Percentiles rank a stretch among this genome's conserved stretches.
Evolutionary conservation across 2,888 invertebrate genomes (phyloP).

Genomic region (Agriopis marginaria): DNA sequence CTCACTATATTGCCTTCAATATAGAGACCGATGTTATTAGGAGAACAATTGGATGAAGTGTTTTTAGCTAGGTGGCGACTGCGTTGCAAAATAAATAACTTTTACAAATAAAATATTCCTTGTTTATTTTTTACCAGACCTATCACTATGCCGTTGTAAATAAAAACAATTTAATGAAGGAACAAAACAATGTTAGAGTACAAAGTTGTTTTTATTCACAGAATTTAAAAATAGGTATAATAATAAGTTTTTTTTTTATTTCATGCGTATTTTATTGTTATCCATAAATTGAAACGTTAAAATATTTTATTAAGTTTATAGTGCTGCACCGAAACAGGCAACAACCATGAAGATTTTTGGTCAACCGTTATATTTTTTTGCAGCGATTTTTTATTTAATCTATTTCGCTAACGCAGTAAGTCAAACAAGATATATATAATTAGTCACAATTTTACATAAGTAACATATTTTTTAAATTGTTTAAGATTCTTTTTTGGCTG

Average conservation of each 20-base stretch:
- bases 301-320: not conserved
- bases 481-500: conserved; percentile 26
- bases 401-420: conserved; percentile 62
- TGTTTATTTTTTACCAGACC: too few species aligned
- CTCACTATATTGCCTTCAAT: too few species aligned
- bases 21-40: too few species aligned
- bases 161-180: too few species aligned
- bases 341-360: conserved; percentile 31
- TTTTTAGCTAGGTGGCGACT: too few species aligned
- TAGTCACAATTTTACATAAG: not conserved
- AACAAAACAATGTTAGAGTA: too few species aligned
- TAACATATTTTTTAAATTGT: conserved; percentile 29
- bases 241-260: not conserved
- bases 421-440: conserved; percentile 30
- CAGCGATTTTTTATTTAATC: conserved; percentile 39
- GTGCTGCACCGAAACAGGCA: conserved; percentile 1
- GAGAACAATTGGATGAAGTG: too few species aligned
- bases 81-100: too few species aligned
- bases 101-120: too few species aligned
- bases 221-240: not conserved
- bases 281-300: not conserved
- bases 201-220: not conserved
- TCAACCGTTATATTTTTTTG: conserved; percentile 28
- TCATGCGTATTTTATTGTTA: not conserved
- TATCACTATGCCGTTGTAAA: too few species aligned